phyloP scores from a whole-genome alignment of 2,113 vertebrate species.

The Zootoca vivipara region DNA sequence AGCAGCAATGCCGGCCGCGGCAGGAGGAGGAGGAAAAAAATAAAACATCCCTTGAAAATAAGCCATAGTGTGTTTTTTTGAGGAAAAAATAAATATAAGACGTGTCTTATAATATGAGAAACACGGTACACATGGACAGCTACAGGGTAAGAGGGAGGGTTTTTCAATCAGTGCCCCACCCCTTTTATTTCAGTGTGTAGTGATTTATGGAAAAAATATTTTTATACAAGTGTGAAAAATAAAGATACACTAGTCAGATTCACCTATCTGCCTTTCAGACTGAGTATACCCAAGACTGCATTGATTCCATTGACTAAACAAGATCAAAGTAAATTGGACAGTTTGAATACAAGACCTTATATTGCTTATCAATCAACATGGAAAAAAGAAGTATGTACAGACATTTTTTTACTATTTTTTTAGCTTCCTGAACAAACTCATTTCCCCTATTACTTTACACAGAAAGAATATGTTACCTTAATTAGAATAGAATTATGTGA shows the following conservation, averaged over 20 bases:
- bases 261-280: constrained; percentile 69
- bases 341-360: constrained; percentile 87
- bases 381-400: constrained; percentile 85
- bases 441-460: not conserved
- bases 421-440: fast-evolving
- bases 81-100: too few relatives aligned
- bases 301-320: constrained; percentile 86
- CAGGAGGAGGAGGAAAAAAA: too few relatives aligned
- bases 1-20: too few relatives aligned
- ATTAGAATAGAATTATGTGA: too few relatives aligned
- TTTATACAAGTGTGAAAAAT: not conserved
- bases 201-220: not conserved
- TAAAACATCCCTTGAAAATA: too few relatives aligned
- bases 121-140: not conserved
- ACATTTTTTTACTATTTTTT: constrained; percentile 3
- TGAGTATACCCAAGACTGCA: constrained; percentile 80
- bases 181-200: not conserved
- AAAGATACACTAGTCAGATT: not conserved
- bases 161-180: not conserved
- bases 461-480: too few relatives aligned
- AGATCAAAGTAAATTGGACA: constrained; percentile 88
- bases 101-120: too few relatives aligned
- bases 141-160: not conserved
- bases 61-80: too few relatives aligned
- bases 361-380: constrained; percentile 83